A percentile compares a stretch with the other conserved stretches of the same genome.
These are phyloP conservation scores for Oenanthe oenanthe DNA, from an alignment of 2,113 vertebrate genomes.

Conservation along the genomic window DNA sequence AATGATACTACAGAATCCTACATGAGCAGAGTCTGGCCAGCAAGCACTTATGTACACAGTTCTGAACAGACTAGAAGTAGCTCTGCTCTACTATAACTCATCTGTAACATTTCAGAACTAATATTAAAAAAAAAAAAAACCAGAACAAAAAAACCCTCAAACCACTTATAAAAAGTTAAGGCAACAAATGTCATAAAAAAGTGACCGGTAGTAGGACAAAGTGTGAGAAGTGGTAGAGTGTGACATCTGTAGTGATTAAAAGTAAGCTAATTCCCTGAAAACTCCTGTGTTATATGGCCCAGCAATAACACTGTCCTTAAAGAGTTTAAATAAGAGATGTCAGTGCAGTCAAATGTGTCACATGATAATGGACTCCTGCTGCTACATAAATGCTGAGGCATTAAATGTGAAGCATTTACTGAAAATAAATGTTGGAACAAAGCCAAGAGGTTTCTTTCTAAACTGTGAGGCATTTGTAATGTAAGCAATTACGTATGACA, in stretches of 20 bases:
- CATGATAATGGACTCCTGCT: conserved; percentile 30
- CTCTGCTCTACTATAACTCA: neutral
- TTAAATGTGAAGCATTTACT: conserved; percentile 26
- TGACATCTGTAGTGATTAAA: neutral
- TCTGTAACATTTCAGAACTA: neutral
- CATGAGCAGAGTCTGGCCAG: neutral
- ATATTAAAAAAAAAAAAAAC: neutral
- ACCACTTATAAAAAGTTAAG: neutral
- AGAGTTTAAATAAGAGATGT: conserved; percentile 27
- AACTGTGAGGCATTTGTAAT: conserved; percentile 10
- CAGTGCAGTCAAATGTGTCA: neutral
- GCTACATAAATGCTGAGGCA: conserved; percentile 23
- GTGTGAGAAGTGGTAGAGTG: neutral
- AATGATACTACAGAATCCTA: neutral
- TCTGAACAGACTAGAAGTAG: neutral
- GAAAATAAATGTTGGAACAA: conserved; percentile 27
- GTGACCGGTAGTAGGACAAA: neutral
- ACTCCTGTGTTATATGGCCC: neutral
- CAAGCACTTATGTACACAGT: neutral
- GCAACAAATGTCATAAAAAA: neutral
- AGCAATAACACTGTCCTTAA: neutral
- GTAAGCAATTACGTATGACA: conserved; percentile 59
- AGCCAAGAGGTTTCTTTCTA: conserved; percentile 14
- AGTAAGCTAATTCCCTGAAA: conserved; percentile 11
- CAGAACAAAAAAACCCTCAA: neutral